A percentile compares a stretch with the other conserved stretches of the same genome.
These are phyloP conservation scores for Pteromalus puparum DNA, from an alignment of 1,140 invertebrate species.

Conservation along the genomic window DNA sequence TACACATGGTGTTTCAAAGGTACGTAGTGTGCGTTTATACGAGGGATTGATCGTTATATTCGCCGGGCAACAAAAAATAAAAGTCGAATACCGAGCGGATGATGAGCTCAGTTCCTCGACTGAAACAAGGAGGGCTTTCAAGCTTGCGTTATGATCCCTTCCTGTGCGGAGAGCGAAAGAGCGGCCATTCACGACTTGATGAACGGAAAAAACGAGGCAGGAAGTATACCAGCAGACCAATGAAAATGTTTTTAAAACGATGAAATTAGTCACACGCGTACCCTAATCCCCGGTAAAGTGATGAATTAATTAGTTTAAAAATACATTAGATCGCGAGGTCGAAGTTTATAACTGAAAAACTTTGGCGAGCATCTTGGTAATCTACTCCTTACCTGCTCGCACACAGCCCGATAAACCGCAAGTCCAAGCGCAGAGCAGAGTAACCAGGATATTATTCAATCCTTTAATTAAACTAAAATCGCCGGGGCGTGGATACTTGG, in stretches of 20 bases:
- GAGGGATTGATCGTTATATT: conserved; percentile 21
- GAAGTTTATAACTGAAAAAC: background rate
- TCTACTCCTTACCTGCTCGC: background rate
- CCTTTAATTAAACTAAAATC: conserved; percentile 57
- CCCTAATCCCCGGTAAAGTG: no score
- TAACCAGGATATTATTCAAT: conserved; percentile 62
- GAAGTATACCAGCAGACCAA: background rate
- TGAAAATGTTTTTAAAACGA: background rate
- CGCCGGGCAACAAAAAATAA: conserved; percentile 8
- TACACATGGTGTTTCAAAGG: background rate
- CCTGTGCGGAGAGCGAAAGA: conserved; percentile 42
- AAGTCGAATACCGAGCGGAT: conserved; percentile 32
- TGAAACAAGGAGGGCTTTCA: conserved; percentile 67
- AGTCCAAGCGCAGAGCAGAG: no score
- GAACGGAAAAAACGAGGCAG: conserved; percentile 52
- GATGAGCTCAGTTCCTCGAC: conserved; percentile 58
- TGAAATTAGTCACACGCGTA: background rate
- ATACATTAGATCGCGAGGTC: no score
- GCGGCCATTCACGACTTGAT: conserved; percentile 58
- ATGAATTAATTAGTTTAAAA: no score
- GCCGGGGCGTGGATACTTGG: conserved; percentile 6
- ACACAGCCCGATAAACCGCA: conserved; percentile 19
- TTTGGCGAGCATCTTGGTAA: background rate
- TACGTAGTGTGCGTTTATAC: background rate
- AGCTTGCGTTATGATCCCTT: conserved; percentile 32